phyloP scores from a whole-genome alignment of 2,888 invertebrate genomes.

The Steinernema carpocapsae region DNA sequence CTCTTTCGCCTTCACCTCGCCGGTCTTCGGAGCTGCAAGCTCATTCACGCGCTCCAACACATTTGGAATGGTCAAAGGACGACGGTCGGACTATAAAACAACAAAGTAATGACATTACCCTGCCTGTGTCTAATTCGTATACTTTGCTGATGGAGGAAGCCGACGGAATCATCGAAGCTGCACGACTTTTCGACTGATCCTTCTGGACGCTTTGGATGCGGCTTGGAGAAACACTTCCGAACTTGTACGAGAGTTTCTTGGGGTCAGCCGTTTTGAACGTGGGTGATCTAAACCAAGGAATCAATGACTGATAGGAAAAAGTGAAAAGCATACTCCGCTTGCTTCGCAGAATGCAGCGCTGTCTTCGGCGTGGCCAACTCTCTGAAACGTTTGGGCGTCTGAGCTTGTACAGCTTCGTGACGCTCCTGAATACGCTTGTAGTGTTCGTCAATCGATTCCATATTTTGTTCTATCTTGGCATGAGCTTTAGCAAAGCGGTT shows the following conservation, averaged over 20 bases:
- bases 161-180: too few relatives aligned
- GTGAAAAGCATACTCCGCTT: not conserved
- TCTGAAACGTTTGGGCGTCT: slow-evolving; percentile 15
- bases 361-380: slow-evolving; percentile 22
- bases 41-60: not conserved
- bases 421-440: not conserved
- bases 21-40: not conserved
- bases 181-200: not conserved
- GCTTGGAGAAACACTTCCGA: slow-evolving; percentile 22
- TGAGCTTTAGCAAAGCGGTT: not conserved
- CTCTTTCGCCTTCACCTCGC: too few relatives aligned
- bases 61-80: slow-evolving; percentile 6
- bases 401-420: not conserved
- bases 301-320: not conserved
- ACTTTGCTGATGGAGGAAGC: too few relatives aligned
- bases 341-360: not conserved
- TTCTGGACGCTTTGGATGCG: slow-evolving; percentile 10
- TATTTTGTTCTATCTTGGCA: not conserved
- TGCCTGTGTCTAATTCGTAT: too few relatives aligned
- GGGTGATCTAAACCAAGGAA: not conserved
- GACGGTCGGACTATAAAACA: not conserved
- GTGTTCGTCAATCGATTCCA: slow-evolving; percentile 17
- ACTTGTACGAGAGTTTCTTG: slow-evolving; percentile 11
- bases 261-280: not conserved
- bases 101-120: not conserved